Conservation (phyloP, 2,797 vertebrate genomes). For the Liasis olivaceus region DNA sequence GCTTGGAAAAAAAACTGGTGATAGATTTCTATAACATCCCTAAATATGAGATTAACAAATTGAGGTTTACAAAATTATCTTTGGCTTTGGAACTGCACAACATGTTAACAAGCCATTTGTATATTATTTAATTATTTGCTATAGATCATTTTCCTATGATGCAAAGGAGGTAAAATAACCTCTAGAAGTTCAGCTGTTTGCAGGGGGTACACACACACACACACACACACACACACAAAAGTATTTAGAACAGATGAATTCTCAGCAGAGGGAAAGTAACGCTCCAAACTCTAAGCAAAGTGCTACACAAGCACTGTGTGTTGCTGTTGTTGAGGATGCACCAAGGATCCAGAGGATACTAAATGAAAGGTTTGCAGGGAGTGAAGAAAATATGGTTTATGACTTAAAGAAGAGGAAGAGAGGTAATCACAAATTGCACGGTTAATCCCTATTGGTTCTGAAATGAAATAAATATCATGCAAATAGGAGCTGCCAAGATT, state of each 20-base stretch:
- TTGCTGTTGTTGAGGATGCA: neutral
- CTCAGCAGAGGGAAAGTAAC: neutral
- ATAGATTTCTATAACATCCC: neutral
- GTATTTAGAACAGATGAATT: neutral
- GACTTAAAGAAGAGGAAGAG: neutral
- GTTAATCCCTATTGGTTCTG: neutral
- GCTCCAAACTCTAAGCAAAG: neutral
- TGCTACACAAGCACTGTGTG: too few species aligned
- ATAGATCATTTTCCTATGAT: neutral
- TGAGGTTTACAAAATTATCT: neutral
- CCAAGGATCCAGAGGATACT: neutral
- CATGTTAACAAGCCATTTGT: neutral
- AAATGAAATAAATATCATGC: constrained; percentile 18
- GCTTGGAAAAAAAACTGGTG: neutral
- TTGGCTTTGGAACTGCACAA: neutral
- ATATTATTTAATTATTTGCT: neutral
- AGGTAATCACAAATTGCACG: neutral
- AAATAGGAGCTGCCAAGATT: neutral
- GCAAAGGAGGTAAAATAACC: neutral
- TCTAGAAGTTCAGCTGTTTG: neutral
- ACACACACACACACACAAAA: neutral
- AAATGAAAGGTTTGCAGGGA: neutral
- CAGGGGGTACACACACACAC: neutral
- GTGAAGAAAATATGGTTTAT: neutral
- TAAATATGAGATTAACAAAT: neutral